These are phyloP conservation scores for Scylla paramamosain DNA, from an alignment of 1,140 invertebrate species.

Conservation along the genomic window DNA sequence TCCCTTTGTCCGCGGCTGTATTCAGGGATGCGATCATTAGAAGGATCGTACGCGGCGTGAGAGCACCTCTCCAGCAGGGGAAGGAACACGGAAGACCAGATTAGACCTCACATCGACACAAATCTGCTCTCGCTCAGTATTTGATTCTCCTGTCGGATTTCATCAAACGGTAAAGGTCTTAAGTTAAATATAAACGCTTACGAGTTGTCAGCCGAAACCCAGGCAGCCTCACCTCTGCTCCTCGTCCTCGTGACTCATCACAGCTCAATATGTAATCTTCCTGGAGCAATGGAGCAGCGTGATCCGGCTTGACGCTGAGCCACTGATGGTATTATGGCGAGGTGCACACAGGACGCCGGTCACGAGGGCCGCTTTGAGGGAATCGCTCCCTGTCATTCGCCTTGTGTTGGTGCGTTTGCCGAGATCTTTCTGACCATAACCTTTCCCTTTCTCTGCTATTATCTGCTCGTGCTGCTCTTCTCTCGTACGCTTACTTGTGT, in stretches of 20 bases:
- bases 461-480: not conserved
- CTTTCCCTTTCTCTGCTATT: not conserved
- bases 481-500: too few relatives aligned
- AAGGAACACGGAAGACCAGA: not conserved
- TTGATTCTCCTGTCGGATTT: not conserved
- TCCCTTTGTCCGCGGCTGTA: not conserved
- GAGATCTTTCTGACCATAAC: not conserved
- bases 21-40: not conserved
- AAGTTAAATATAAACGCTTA: not conserved
- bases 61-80: not conserved
- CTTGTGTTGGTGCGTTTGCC: not conserved
- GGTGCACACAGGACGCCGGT: not conserved
- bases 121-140: not conserved
- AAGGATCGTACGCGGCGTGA: not conserved
- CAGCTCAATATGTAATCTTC: conserved; percentile 1
- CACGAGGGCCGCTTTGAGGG: not conserved
- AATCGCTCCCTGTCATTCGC: not conserved
- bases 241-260: not conserved
- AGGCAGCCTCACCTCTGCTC: not conserved
- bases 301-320: conserved; percentile 9
- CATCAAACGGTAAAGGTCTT: not conserved
- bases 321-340: conserved; percentile 18
- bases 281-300: not conserved
- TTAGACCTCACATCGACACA: not conserved
- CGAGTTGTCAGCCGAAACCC: not conserved